A percentile compares a stretch with the other conserved stretches of the same genome.
These are phyloP conservation scores for Suricata suricatta DNA, from an alignment of 2,113 vertebrate species.

Conservation along the genomic window DNA sequence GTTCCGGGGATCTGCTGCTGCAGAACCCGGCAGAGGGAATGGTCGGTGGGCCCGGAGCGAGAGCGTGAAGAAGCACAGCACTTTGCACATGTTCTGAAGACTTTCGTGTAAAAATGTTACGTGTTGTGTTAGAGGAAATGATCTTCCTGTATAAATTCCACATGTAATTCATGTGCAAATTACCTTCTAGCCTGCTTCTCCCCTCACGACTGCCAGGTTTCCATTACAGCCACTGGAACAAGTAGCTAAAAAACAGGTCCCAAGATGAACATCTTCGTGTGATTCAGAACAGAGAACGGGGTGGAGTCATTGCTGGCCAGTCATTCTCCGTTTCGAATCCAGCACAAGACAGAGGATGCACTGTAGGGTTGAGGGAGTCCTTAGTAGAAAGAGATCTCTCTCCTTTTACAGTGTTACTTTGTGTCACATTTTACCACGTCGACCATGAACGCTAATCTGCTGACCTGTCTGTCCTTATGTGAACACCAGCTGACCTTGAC, in stretches of 20 bases:
- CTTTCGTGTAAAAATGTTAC: background rate
- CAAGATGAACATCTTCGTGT: background rate
- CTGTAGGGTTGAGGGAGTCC: background rate
- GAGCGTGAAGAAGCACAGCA: too few relatives aligned
- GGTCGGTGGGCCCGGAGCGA: accelerated
- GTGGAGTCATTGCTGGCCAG: accelerated
- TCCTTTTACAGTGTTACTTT: background rate
- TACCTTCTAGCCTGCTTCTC: background rate
- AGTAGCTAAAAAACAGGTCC: background rate
- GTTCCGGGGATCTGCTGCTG: background rate
- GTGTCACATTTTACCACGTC: background rate
- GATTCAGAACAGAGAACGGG: background rate
- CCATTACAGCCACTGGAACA: background rate
- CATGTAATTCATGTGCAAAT: background rate
- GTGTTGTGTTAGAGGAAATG: background rate
- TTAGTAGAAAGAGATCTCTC: background rate
- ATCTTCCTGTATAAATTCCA: background rate
- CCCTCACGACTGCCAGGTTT: background rate
- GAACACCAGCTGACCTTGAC: background rate
- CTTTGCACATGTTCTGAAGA: background rate
- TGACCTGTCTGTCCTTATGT: background rate
- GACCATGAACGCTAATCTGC: background rate
- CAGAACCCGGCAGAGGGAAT: background rate
- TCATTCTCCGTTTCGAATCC: background rate
- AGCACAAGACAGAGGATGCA: background rate